Evolutionary conservation across 2,888 invertebrate genomes (phyloP), one percentile per base, ranked within the genome.

Genomic region (Theretra japonica): DNA sequence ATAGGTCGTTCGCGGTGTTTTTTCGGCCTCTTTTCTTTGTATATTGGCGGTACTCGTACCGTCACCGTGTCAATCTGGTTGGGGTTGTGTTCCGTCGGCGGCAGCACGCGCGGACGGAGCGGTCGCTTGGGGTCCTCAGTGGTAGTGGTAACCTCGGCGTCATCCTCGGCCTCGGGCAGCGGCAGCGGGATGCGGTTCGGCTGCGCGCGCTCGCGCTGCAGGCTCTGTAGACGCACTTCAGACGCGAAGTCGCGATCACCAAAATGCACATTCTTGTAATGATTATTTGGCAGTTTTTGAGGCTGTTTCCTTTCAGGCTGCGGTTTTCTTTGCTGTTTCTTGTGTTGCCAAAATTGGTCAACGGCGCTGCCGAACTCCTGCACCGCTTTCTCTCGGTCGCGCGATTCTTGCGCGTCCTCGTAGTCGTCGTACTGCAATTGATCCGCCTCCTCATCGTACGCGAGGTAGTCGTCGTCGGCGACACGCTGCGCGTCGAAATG

Each of bases 41-140:
- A 93, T 71, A 94, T 94, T 0, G 95, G 94, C 1, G 95, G 95
- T 65, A 95, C 94, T 59, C 94, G 86, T 23, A 95, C 95, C 0
- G 95, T 94, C 6, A 95, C 91, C 1, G 94, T 95, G 75, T 95
- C 95, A 41, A 95, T 95, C 78, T 94, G 90, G 25, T 90, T 90
- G 0, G 94, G 95, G 71, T 94, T 90, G 30, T 94, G 92, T 74
- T 95, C 94, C 0, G 94, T 94, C 3, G 94, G 95, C 1, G 95
- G 95, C 30, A 94, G 80, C 6, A 94, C 91, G 28, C 91, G 90
- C 5, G 95, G 94, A 21, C 86, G 87, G 23, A 95, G 81, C 21
- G 85, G 84, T 53, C 85, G 83, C 48, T 86, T 88, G 0, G 94
- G 95, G 75, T 94, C 91, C 75, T 93, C 91, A 0, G 95, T 94